Percentiles rank a stretch among this genome's conserved stretches.
phyloP scores from a whole-genome alignment of 2,113 vertebrate genomes.

The Python bivittatus region DNA sequence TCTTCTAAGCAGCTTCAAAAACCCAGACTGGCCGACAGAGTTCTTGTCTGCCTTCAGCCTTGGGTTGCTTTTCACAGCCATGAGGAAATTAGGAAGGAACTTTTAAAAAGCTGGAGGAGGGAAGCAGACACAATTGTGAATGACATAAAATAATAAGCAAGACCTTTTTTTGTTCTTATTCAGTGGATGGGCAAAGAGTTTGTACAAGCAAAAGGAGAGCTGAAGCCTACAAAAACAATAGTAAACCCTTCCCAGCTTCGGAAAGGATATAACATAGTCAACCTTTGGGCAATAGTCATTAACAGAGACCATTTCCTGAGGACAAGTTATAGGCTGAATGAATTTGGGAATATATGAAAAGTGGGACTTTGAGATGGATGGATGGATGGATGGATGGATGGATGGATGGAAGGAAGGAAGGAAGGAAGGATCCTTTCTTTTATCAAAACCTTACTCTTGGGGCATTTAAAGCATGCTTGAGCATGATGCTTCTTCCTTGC shows the following conservation, averaged over 20 bases:
- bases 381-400: background rate
- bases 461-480: background rate
- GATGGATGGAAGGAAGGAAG: background rate
- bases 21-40: background rate
- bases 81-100: background rate
- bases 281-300: background rate
- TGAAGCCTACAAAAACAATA: no score
- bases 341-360: background rate
- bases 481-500: background rate
- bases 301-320: background rate
- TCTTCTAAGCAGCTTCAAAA: background rate
- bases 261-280: background rate
- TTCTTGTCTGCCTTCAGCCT: background rate
- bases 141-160: background rate
- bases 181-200: background rate
- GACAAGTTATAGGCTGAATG: background rate
- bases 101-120: background rate
- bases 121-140: background rate
- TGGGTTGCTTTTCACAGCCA: background rate
- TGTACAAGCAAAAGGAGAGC: background rate
- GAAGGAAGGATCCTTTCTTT: background rate
- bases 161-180: background rate
- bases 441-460: background rate
- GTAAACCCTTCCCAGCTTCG: background rate
- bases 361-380: background rate